phyloP scores from a whole-genome alignment of 1,140 invertebrate species.

The Drosophila biarmipes region DNA sequence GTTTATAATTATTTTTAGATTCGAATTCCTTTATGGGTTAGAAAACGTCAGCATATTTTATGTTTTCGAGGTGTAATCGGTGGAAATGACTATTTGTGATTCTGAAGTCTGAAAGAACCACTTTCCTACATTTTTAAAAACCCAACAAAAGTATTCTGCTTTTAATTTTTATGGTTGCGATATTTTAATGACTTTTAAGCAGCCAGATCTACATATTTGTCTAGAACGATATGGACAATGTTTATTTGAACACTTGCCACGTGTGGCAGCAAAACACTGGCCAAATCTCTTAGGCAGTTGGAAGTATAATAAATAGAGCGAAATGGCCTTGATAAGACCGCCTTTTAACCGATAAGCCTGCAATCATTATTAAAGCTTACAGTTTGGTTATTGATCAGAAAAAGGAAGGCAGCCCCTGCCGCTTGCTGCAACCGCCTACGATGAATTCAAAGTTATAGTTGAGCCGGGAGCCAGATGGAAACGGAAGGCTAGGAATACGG shows the following conservation, averaged over 20 bases:
- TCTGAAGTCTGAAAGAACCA: too few species aligned
- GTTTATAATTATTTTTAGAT: slow-evolving; percentile 4
- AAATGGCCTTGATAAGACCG: slow-evolving; percentile 64
- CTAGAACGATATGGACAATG: not conserved
- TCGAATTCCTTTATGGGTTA: too few species aligned
- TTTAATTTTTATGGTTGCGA: too few species aligned
- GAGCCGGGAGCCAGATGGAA: slow-evolving; percentile 5
- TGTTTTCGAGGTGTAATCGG: too few species aligned
- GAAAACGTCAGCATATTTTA: too few species aligned
- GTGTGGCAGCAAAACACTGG: slow-evolving; percentile 45
- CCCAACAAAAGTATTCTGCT: too few species aligned
- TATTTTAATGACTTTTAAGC: not conserved
- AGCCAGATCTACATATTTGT: slow-evolving; percentile 4
- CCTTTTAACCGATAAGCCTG: slow-evolving; percentile 56
- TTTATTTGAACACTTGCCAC: slow-evolving; percentile 63
- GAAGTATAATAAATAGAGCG: slow-evolving; percentile 57
- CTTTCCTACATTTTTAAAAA: too few species aligned
- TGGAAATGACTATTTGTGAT: too few species aligned
- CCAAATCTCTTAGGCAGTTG: slow-evolving; percentile 4
- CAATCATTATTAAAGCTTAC: slow-evolving; percentile 78
- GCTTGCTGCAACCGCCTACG: slow-evolving; percentile 13
- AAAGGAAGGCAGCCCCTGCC: slow-evolving; percentile 19
- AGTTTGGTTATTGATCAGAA: slow-evolving; percentile 73
- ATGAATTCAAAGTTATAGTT: slow-evolving; percentile 13
- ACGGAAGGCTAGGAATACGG: slow-evolving; percentile 1